phyloP scores from a whole-genome alignment of 2,797 vertebrate genomes.

The Diplodus puntazzo region DNA sequence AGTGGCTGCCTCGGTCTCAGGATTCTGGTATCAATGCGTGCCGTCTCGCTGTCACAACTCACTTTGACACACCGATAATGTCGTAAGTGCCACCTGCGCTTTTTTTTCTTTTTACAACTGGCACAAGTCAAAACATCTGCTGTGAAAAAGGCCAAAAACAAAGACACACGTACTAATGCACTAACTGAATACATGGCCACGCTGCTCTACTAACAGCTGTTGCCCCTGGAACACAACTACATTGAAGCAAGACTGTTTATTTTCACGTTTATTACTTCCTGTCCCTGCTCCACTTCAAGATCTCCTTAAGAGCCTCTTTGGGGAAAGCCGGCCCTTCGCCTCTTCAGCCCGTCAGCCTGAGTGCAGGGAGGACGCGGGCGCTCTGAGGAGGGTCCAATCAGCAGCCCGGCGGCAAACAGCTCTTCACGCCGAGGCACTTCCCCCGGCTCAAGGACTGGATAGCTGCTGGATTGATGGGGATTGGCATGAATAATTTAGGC shows the following conservation, averaged over 20 bases:
- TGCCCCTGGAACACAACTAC: not conserved
- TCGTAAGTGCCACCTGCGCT: not conserved
- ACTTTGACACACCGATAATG: not conserved
- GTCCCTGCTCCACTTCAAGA: not conserved
- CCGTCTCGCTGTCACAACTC: not conserved
- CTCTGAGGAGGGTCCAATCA: conserved; percentile 50
- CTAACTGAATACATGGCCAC: not conserved
- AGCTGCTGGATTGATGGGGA: conserved; percentile 67
- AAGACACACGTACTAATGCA: not conserved
- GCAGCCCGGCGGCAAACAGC: conserved; percentile 30
- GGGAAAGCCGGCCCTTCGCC: not conserved
- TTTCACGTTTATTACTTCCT: not conserved
- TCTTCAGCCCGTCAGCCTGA: conserved; percentile 44
- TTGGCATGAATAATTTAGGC: conserved; percentile 80
- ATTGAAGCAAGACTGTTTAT: not conserved
- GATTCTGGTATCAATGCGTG: not conserved
- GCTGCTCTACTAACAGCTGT: not conserved
- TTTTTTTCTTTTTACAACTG: not conserved
- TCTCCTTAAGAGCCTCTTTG: conserved; percentile 11
- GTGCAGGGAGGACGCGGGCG: conserved; percentile 20
- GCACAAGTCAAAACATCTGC: not conserved
- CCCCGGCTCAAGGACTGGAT: conserved; percentile 45
- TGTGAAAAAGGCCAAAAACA: not conserved
- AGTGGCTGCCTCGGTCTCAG: not conserved
- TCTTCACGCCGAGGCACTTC: conserved; percentile 31